Evolutionary conservation across 2,888 invertebrate genomes (phyloP).

Genomic region (Deilephila elpenor): DNA sequence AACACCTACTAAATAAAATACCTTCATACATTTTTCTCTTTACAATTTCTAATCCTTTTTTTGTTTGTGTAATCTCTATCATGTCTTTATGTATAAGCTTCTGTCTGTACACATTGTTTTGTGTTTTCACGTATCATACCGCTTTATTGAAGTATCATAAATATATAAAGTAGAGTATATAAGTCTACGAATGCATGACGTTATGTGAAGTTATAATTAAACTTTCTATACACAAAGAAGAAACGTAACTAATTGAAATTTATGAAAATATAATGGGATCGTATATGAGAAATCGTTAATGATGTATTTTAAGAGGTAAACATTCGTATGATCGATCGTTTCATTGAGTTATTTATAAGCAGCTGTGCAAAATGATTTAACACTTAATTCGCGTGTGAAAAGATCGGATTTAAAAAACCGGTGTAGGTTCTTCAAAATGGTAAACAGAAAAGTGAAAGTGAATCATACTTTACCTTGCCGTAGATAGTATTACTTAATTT

Average conservation of each 20-base stretch:
- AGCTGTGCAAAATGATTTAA: too few relatives aligned
- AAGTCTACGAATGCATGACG: conserved; percentile 4
- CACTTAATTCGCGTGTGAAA: too few relatives aligned
- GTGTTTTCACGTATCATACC: conserved; percentile 12
- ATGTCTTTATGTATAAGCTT: conserved; percentile 8
- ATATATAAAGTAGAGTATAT: background rate
- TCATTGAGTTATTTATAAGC: too few relatives aligned
- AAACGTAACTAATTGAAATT: background rate
- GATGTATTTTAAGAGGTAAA: too few relatives aligned
- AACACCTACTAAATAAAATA: background rate
- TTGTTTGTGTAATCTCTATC: conserved; percentile 16
- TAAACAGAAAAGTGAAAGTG: too few relatives aligned
- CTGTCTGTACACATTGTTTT: conserved; percentile 21
- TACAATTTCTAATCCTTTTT: background rate
- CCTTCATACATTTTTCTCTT: background rate
- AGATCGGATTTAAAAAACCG: too few relatives aligned
- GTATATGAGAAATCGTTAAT: too few relatives aligned
- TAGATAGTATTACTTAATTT: too few relatives aligned
- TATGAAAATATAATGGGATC: background rate
- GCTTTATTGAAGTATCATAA: conserved; percentile 20
- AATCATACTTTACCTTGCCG: too few relatives aligned
- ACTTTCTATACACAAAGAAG: background rate
- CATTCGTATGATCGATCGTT: too few relatives aligned
- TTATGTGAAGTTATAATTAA: background rate
- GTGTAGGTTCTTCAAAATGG: too few relatives aligned